These are phyloP conservation scores for Aphelocoma californica DNA, from an alignment of 2,797 vertebrate genomes.

Conservation along the genomic window DNA sequence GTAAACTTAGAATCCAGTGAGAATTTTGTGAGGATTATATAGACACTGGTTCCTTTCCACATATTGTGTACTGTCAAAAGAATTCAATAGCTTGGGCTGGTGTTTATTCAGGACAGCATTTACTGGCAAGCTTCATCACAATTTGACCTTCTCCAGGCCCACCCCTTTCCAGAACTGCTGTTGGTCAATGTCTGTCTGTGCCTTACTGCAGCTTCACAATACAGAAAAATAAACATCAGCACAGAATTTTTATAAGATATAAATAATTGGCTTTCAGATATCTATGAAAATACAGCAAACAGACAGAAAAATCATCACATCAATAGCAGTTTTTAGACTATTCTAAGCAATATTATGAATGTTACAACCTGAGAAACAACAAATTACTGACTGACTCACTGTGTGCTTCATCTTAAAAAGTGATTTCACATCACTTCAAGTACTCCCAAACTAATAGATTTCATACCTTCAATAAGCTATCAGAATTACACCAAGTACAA, in stretches of 20 bases:
- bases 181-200: background rate
- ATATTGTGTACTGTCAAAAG: background rate
- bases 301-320: background rate
- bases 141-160: background rate
- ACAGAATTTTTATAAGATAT: background rate
- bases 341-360: background rate
- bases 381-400: background rate
- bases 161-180: background rate
- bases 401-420: constrained; percentile 3
- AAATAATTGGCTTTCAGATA: background rate
- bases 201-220: background rate
- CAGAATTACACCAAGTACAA: constrained; percentile 1
- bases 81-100: background rate
- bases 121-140: background rate
- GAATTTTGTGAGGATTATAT: background rate
- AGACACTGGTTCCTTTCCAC: background rate
- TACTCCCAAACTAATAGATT: constrained; percentile 1
- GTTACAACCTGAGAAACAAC: background rate
- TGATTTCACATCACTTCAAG: constrained; percentile 25
- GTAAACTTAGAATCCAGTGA: background rate
- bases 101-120: background rate
- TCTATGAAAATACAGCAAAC: background rate
- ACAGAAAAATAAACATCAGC: background rate
- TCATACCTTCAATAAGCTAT: background rate
- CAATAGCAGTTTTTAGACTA: background rate